Base-by-base conservation (phyloP, 2,888 invertebrate genomes). In the Xylota segnis region DNA sequence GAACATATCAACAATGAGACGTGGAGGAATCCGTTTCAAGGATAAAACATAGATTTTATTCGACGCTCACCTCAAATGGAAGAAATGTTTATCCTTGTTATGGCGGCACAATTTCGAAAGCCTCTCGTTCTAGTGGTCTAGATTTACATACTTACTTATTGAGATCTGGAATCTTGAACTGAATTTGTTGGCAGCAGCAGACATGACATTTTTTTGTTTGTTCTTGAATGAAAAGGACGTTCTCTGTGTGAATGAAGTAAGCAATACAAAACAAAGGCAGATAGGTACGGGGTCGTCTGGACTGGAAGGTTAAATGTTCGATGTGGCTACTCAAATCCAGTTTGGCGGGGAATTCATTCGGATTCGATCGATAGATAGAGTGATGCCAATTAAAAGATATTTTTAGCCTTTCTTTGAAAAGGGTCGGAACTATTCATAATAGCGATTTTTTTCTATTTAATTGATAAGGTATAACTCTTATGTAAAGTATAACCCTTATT, bases 61-160 rank as follows among this genome's bases (percentile, higher is more conserved):
- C 47, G n/a, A 0, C 9, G 54, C 18, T 65, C 50, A 52, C 32
- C 66, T 43, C 10, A 70, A 78, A 16, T 9, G 47, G n/a, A n/a
- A n/a, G n/a, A 4, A 54, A 61, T 77, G 71, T 66, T 83, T 78
- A 78, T 72, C 78, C 83, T 83, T 72, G 77, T 66, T 81, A 68
- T 81, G 75, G 65, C 66, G 77, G 71, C 59, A 16, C 23, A 5
- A 47, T 56, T 45, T 63, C 34, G 40, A 82, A 82, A 82, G 54
- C 6, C 75, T 43, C 50, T 72, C 72, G 66, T 61, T 83, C 72
- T 78, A 68, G 83, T 83, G 78, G 78, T 83, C 78, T 83, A 78
- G 61, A 78, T 83, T 58, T 16, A 58, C 14, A 12, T 37, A n/a
- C 4, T n/a, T 10, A 5, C 7, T 23, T 72, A 66, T 68, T 72